Base-by-base conservation (phyloP, 2,888 invertebrate genomes). In the Agrochola circellaris region DNA sequence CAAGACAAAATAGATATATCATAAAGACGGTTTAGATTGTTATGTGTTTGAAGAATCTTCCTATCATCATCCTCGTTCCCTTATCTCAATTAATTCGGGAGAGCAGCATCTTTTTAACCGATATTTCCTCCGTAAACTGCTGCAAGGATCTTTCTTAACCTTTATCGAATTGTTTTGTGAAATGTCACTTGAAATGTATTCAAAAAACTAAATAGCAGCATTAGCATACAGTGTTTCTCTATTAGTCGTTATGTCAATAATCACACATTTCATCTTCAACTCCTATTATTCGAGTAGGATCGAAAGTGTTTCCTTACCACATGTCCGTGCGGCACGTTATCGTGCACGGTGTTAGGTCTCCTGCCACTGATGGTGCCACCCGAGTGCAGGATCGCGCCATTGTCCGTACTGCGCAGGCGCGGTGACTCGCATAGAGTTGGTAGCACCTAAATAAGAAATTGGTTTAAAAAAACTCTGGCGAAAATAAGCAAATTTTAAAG, bases 301-400 rank as follows among this genome's bases (percentile, higher is more conserved):
- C 17, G 26, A 13, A 66, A 7, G 20, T 30, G 17, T 30, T 17
- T 45, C 54, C 91, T 91, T 85, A 96, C 96, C 92, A 94, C 94
- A 85, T 95, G 95, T 77, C 95, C 95, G 67, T 94, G 94, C 2
- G 94, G 93, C 3, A 93, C 91, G 34, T 87, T 89, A 11, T 95
- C 95, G 62, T 90, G 87, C 15, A 89, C 85, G 66, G 93, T 90
- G 58, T 91, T 92, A 17, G 97, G 97, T 75, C 97, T 97, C 75
- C 98, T 96, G 8, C 98, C 98, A 88, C 98, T 98, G 92, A 99
- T 98, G 83, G 98, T 98, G 71, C 98, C 98, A 1, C 98, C 98
- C 9, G 98, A 98, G 89, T 98, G 98, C 75, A 99, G 95, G 91
- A 98, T 98, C 89, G 97, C 98, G 71, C 98, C 98, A 94, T 99